Conservation (phyloP, 2,888 invertebrate genomes). For the Pristionchus japonicus region DNA sequence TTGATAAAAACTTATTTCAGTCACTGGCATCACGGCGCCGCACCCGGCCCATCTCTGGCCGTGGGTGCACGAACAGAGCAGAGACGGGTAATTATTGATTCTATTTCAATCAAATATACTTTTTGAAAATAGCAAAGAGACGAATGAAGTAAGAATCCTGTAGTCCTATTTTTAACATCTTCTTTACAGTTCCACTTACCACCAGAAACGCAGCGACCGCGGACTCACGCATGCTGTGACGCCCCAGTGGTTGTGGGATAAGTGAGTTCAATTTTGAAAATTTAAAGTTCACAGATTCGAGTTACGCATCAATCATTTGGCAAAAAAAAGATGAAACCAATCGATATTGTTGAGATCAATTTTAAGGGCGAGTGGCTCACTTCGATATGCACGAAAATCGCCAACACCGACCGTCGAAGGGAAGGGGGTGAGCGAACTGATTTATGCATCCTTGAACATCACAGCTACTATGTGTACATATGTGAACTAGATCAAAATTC, state of each 20-base stretch:
- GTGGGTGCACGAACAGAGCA: constrained; percentile 10
- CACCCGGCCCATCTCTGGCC: constrained; percentile 4
- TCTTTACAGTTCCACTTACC: not conserved
- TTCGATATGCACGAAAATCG: not conserved
- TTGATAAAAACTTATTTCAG: not conserved
- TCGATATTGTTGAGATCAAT: too few species aligned
- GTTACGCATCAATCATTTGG: too few species aligned
- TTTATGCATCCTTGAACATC: too few species aligned
- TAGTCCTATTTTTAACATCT: not conserved
- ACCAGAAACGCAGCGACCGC: not conserved
- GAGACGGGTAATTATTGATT: not conserved
- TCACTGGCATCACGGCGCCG: not conserved
- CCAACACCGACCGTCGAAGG: not conserved
- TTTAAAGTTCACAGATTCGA: too few species aligned
- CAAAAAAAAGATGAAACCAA: too few species aligned
- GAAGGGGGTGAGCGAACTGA: not conserved
- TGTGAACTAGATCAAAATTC: too few species aligned
- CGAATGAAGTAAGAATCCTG: too few species aligned
- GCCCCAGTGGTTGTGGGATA: constrained; percentile 4
- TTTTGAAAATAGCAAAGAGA: too few species aligned
- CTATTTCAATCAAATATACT: not conserved
- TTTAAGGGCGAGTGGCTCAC: not conserved
- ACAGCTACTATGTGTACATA: too few species aligned
- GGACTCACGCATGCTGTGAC: not conserved
- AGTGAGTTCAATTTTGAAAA: not conserved